Conservation (phyloP, 2,797 vertebrate species). For the Trachops cirrhosus region DNA sequence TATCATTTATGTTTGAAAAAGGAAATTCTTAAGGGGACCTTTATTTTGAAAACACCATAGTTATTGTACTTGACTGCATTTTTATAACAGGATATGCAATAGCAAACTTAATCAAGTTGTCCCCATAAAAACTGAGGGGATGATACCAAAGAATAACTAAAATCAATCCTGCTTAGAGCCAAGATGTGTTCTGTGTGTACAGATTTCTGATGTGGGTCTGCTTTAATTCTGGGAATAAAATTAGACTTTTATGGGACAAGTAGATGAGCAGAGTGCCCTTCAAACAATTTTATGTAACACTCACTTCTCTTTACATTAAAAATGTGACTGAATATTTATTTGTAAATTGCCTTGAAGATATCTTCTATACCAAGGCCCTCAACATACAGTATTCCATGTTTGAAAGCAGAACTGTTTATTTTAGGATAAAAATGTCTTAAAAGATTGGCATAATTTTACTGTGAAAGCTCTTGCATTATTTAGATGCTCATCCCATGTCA, state of each 20-base stretch:
- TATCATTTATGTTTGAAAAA: background rate
- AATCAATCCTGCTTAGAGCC: background rate
- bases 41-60: background rate
- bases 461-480: background rate
- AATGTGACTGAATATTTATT: background rate
- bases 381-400: background rate
- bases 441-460: background rate
- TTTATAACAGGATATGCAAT: background rate
- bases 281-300: background rate
- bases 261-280: background rate
- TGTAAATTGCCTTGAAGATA: background rate
- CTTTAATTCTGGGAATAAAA: background rate
- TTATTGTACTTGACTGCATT: background rate
- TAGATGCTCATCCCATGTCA: background rate
- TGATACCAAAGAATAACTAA: background rate
- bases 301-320: slow-evolving; percentile 10
- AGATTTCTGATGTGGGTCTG: background rate
- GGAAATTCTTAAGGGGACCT: background rate
- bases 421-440: background rate
- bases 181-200: background rate
- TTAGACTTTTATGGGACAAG: background rate
- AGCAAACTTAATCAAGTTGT: background rate
- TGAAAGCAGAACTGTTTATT: slow-evolving; percentile 1
- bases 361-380: background rate
- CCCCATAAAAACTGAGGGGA: background rate